Evolutionary conservation across 2,888 invertebrate species (phyloP).

Genomic region (Sialis lutaria): DNA sequence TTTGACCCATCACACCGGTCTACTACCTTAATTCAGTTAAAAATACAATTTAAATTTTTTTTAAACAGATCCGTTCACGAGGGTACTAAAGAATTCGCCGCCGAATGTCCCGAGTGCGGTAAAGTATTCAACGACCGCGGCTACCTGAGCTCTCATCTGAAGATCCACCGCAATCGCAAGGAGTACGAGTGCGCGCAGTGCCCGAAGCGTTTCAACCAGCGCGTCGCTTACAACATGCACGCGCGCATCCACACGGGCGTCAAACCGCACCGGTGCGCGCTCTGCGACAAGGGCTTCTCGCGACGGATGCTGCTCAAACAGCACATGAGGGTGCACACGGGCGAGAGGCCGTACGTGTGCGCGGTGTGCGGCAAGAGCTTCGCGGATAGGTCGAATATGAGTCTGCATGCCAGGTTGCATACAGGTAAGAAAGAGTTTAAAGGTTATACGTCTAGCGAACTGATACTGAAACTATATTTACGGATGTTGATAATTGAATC

Average conservation of each 20-base stretch:
- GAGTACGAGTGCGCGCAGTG: conserved; percentile 68
- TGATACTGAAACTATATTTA: too few species aligned
- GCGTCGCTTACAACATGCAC: conserved; percentile 80
- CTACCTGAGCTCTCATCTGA: conserved; percentile 71
- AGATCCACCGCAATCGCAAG: conserved; percentile 66
- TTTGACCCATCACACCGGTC: too few species aligned
- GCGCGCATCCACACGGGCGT: conserved; percentile 66
- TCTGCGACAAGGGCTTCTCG: conserved; percentile 68
- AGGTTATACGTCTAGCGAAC: too few species aligned
- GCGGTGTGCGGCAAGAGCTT: conserved; percentile 67
- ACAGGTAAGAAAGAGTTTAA: too few species aligned
- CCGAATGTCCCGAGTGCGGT: conserved; percentile 55
- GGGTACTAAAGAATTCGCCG: conserved; percentile 67
- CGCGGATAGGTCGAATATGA: conserved; percentile 74
- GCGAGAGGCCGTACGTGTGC: conserved; percentile 66
- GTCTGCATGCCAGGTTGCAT: conserved; percentile 60
- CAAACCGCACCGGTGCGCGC: conserved; percentile 58
- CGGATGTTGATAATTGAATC: too few species aligned
- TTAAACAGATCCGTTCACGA: conserved; percentile 58
- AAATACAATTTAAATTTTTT: conserved; percentile 9
- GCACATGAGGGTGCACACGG: conserved; percentile 66
- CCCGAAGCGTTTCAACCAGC: conserved; percentile 70
- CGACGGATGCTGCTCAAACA: conserved; percentile 72
- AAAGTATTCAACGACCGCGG: conserved; percentile 73
- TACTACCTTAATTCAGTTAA: too few species aligned